Conservation (phyloP, 2,888 invertebrate genomes). For the Cantharis flavilabris region DNA sequence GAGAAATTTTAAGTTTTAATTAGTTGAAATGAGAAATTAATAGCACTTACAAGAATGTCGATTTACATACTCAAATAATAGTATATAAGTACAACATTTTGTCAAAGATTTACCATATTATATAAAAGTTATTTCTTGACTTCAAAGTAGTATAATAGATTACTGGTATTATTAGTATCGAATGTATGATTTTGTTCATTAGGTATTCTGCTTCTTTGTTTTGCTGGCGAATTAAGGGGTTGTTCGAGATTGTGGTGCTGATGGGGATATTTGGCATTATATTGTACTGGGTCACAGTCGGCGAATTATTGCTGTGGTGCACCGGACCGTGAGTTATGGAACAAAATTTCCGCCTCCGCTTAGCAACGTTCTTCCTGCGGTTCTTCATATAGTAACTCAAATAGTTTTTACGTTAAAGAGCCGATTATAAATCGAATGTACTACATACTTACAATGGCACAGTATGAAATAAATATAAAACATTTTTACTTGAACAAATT, state of each 20-base stretch:
- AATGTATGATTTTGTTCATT: conserved; percentile 29
- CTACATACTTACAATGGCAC: neutral
- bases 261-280: conserved; percentile 30
- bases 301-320: conserved; percentile 39
- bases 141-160: neutral
- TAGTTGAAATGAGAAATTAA: too few species aligned
- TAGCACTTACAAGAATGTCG: too few species aligned
- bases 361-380: conserved; percentile 27
- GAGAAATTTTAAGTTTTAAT: too few species aligned
- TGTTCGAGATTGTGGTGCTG: conserved; percentile 15
- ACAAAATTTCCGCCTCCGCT: conserved; percentile 42
- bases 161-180: neutral
- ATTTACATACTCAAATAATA: too few species aligned
- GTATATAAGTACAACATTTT: too few species aligned
- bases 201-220: conserved; percentile 27
- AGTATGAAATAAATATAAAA: neutral
- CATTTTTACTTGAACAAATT: too few species aligned
- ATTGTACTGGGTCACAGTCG: conserved; percentile 29
- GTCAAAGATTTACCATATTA: neutral
- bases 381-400: conserved; percentile 13
- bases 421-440: conserved; percentile 12
- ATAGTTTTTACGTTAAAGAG: conserved; percentile 21
- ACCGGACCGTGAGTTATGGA: conserved; percentile 41
- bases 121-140: neutral
- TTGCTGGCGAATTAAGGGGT: conserved; percentile 22